Evolutionary conservation across 2,113 vertebrate species (phyloP).

Genomic region (Rallus limicola): DNA sequence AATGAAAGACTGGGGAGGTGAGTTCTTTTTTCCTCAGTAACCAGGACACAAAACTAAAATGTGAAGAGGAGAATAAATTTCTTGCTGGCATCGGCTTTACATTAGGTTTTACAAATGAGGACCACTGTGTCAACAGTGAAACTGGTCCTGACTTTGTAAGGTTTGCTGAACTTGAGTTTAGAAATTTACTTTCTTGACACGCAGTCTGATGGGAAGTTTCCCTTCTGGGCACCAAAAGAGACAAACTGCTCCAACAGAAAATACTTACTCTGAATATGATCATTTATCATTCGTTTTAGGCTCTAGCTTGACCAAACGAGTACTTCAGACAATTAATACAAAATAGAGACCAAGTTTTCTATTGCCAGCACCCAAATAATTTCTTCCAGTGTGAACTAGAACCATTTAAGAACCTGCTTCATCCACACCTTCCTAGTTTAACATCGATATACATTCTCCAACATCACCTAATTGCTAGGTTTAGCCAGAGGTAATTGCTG

Average conservation of each 20-base stretch:
- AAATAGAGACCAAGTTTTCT: neutral
- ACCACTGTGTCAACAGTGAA: neutral
- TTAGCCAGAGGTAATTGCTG: neutral
- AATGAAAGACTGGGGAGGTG: too few relatives aligned
- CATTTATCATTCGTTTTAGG: neutral
- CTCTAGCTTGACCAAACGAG: neutral
- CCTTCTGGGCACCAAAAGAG: neutral
- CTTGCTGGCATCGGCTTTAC: neutral
- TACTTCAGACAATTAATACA: neutral
- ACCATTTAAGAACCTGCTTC: neutral
- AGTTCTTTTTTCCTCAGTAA: neutral
- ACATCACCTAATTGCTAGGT: neutral
- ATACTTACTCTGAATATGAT: neutral
- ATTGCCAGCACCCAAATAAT: neutral
- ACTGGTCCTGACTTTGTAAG: neutral
- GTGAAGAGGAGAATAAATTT: neutral
- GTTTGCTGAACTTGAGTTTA: neutral
- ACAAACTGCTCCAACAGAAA: neutral
- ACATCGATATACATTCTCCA: neutral
- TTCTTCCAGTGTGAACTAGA: neutral
- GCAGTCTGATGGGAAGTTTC: neutral
- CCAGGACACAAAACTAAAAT: neutral
- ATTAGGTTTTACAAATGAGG: neutral
- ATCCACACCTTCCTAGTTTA: neutral
- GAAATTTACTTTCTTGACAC: neutral